Evolutionary conservation across 2,888 invertebrate genomes (phyloP), one percentile per base, ranked within the genome.

Genomic region (Oxytorus armatus): DNA sequence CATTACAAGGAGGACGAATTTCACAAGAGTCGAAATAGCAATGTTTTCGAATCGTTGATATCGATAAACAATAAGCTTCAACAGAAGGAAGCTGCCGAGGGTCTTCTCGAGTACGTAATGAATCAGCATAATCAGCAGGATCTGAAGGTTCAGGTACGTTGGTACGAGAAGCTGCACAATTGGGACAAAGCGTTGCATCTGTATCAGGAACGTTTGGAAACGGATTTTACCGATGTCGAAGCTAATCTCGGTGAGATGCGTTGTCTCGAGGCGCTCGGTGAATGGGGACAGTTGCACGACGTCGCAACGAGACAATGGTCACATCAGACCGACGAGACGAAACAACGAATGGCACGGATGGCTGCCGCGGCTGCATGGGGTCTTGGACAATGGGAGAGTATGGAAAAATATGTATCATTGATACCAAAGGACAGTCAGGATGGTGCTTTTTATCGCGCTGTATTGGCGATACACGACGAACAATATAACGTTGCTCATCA

Each of bases 91-190:
- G 99, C 99, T 0, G 99, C 99, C 0, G 97, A 98, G 88, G 99
- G 99, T 70, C 92, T 98, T 1, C 92, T 99, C 2, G 96, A 97
- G 88, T 96, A 97, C 88, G 98, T 98, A 1, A 97, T 97, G 95
- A 96, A 96, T 87, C 95, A 96, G 66, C 95, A 95, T 81, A 94
- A 95, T 68, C 93, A 93, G 53, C 90, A 92, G 51, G 91, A 92
- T 53, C 91, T 91, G 10, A 93, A 93, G 85, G 94, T 95, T 0
- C 96, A 97, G 92, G 98, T 99, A 57, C 94, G 98, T 5, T 99
- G 99, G 99, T 99, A 99, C 91, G 99, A 99, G 91, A 99, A 99
- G 92, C 93, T 99, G 0, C 99, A 99, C 92, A 98, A 99, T 90
- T 99, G 99, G 99, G 98, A 99, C 87, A 97, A 97, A 89, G 99